Evolutionary conservation across 2,113 vertebrate species (phyloP).

Genomic region (Ceratotherium simum): DNA sequence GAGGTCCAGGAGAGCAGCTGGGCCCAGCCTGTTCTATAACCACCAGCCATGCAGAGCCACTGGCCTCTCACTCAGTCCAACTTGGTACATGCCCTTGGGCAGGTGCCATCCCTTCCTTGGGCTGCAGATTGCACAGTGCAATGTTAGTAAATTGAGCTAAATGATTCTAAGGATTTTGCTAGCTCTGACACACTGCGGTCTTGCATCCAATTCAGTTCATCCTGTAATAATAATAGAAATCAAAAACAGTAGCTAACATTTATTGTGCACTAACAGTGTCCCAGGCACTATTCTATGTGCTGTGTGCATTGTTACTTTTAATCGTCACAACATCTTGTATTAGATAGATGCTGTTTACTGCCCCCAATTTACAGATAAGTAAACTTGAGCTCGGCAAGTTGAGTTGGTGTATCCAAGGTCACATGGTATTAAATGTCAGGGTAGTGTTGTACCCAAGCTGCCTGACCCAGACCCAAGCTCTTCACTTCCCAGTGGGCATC

Average conservation of each 20-base stretch:
- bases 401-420: not conserved
- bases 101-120: not conserved
- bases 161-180: not conserved
- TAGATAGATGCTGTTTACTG: not conserved
- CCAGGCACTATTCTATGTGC: not conserved
- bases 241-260: not conserved
- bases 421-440: no score
- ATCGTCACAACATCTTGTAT: not conserved
- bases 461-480: not conserved
- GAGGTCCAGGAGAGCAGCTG: not conserved
- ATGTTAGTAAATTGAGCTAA: not conserved
- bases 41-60: not conserved
- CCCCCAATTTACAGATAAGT: not conserved
- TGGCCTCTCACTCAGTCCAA: not conserved
- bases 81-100: not conserved
- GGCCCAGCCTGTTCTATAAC: not conserved
- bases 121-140: not conserved
- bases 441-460: not conserved
- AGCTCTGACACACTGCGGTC: not conserved
- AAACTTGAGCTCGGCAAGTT: not conserved
- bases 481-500: not conserved
- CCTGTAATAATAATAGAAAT: not conserved
- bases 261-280: not conserved
- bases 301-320: not conserved
- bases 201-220: not conserved